phyloP scores from a whole-genome alignment of 92 coral and sea anemone species.

The Epizoanthus rinbou region DNA sequence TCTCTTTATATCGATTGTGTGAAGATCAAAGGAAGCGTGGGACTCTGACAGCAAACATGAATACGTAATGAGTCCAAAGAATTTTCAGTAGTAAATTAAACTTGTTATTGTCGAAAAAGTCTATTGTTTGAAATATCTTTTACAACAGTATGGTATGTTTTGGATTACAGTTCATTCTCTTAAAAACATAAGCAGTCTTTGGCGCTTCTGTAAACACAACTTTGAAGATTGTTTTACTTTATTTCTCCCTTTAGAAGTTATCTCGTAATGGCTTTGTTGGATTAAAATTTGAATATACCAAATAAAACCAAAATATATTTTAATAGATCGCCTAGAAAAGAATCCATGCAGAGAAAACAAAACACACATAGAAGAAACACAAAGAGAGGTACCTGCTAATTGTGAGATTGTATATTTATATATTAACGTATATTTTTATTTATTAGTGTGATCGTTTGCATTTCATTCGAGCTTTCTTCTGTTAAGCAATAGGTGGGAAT shows the following conservation, averaged over 20 bases:
- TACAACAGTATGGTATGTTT: not conserved
- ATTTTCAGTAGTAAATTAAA: constrained; percentile 7
- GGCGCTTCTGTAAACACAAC: not conserved
- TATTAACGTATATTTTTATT: not conserved
- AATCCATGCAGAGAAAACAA: not conserved
- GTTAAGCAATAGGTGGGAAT: not conserved
- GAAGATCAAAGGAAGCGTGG: constrained; percentile 14
- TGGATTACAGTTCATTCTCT: not conserved
- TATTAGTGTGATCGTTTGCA: constrained; percentile 5
- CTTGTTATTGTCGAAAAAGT: not conserved
- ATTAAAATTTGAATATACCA: not conserved
- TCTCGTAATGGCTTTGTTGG: not conserved
- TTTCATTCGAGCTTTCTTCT: not conserved
- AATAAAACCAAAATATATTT: not conserved
- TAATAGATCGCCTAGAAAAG: not conserved
- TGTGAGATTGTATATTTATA: not conserved
- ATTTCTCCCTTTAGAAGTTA: too few relatives aligned
- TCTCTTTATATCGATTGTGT: not conserved
- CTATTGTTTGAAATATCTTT: not conserved
- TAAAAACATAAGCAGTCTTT: not conserved
- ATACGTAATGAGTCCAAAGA: not conserved
- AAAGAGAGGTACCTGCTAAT: not conserved
- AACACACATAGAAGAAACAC: not conserved
- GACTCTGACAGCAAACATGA: not conserved
- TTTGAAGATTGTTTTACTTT: too few relatives aligned